phyloP scores from a whole-genome alignment of 1,140 invertebrate genomes.

The Drosophila arizonae region DNA sequence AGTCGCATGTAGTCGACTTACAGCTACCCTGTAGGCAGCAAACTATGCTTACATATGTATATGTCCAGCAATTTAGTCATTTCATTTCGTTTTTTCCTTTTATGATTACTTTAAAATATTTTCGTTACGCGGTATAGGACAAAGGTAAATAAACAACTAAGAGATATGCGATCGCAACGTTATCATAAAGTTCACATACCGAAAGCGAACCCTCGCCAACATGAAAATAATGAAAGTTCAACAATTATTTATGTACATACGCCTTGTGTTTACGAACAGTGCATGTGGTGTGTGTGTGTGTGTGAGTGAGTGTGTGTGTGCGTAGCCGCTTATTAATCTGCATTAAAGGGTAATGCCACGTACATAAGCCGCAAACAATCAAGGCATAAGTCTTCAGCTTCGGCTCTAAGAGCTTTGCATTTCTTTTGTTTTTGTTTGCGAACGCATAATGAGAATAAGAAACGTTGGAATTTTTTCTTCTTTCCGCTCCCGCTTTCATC shows the following conservation, averaged over 20 bases:
- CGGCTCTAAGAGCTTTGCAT: conserved; percentile 16
- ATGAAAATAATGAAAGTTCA: neutral
- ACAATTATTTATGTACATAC: neutral
- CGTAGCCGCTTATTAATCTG: neutral
- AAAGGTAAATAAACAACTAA: neutral
- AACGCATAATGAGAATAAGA: conserved; percentile 13
- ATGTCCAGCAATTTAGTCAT: neutral
- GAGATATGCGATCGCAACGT: neutral
- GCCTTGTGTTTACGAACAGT: neutral
- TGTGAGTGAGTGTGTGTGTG: neutral
- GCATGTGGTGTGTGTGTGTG: neutral
- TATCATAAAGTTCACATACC: no score
- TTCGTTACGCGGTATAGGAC: neutral
- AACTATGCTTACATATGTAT: no score
- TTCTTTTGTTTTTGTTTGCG: conserved; percentile 38
- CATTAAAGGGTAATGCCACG: conserved; percentile 5
- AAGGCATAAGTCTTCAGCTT: conserved; percentile 19
- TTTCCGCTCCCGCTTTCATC: neutral
- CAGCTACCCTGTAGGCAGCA: neutral
- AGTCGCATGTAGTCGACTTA: neutral
- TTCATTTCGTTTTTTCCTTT: neutral
- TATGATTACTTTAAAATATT: no score
- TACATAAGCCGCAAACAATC: conserved; percentile 21
- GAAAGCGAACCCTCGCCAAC: no score
- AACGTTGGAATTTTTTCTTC: conserved; percentile 2